These are phyloP conservation scores for Netelia virgata DNA, from an alignment of 2,888 invertebrate species.

Conservation along the genomic window DNA sequence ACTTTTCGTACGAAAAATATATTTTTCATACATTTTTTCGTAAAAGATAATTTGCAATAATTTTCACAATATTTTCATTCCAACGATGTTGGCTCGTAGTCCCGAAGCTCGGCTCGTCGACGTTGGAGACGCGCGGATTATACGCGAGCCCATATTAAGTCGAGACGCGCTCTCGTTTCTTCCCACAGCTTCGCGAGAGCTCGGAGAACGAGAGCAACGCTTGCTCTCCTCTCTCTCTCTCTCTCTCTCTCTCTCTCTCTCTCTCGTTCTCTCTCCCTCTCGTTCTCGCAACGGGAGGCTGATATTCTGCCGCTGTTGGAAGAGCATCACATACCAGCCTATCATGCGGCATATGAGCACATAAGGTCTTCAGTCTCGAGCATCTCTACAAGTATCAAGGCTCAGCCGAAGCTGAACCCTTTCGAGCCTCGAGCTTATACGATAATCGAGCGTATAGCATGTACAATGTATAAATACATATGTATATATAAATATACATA, in stretches of 20 bases:
- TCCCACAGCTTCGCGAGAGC: background rate
- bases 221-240: background rate
- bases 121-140: background rate
- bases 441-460: conserved; percentile 27
- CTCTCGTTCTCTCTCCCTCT: too few species aligned
- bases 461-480: background rate
- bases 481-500: background rate
- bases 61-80: background rate
- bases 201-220: conserved; percentile 1
- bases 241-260: too few species aligned
- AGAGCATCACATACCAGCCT: background rate
- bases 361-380: conserved; percentile 22
- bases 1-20: too few species aligned
- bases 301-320: background rate
- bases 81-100: background rate
- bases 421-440: conserved; percentile 45
- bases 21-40: too few species aligned
- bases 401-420: conserved; percentile 56
- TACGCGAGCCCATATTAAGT: conserved; percentile 7
- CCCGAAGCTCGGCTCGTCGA: background rate
- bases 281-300: background rate
- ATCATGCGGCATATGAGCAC: conserved; percentile 7
- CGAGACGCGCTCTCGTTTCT: background rate
- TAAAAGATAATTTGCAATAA: too few species aligned
- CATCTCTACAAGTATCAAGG: conserved; percentile 33